Evolutionary conservation across 1,140 invertebrate genomes (phyloP).

Genomic region (Parasteatoda tepidariorum): DNA sequence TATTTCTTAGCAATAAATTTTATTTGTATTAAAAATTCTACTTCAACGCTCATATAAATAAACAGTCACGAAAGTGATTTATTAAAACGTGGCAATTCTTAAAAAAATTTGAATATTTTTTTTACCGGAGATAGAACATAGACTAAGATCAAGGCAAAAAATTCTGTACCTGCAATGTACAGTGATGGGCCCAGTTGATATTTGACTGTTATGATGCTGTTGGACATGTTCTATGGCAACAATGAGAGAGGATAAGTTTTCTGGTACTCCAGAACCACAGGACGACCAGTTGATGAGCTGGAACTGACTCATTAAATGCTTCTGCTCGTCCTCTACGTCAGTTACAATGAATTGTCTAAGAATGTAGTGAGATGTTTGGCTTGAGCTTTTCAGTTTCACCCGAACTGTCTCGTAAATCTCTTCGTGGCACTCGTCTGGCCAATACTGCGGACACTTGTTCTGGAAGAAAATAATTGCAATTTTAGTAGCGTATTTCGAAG

Average conservation of each 20-base stretch:
- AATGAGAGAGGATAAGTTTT: slow-evolving; percentile 49
- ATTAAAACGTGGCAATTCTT: too few relatives aligned
- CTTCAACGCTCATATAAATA: too few relatives aligned
- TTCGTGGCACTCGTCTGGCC: slow-evolving; percentile 81
- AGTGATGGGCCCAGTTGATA: slow-evolving; percentile 52
- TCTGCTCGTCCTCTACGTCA: slow-evolving; percentile 74
- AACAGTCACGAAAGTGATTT: too few relatives aligned
- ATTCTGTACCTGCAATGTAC: slow-evolving; percentile 62
- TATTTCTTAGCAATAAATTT: too few relatives aligned
- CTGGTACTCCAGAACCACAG: slow-evolving; percentile 25
- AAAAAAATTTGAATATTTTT: too few relatives aligned
- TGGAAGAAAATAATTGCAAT: neutral
- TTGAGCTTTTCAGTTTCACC: slow-evolving; percentile 81
- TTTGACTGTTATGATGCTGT: slow-evolving; percentile 48
- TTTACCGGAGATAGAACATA: too few relatives aligned
- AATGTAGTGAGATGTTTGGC: slow-evolving; percentile 84
- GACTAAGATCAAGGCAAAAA: too few relatives aligned
- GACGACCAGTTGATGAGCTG: slow-evolving; percentile 52
- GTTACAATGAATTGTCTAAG: slow-evolving; percentile 83
- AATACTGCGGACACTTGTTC: slow-evolving; percentile 87
- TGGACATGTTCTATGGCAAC: slow-evolving; percentile 61
- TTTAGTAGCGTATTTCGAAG: too few relatives aligned
- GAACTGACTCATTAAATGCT: slow-evolving; percentile 47
- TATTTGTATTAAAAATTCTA: too few relatives aligned
- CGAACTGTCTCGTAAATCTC: slow-evolving; percentile 83